phyloP scores from a whole-genome alignment of 2,113 vertebrate genomes.

The Pterocles burchelli region DNA sequence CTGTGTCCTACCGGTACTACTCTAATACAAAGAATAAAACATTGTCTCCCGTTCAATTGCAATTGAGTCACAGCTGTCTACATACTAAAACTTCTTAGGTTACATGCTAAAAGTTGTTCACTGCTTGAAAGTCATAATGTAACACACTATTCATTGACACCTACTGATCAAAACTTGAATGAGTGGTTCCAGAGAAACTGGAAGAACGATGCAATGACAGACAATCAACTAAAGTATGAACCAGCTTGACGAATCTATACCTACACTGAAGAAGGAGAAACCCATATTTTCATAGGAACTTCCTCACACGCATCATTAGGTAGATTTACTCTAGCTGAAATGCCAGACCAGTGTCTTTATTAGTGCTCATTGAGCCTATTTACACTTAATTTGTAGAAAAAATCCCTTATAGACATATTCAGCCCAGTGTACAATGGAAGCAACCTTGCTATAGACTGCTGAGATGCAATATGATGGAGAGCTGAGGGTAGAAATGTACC shows the following conservation, averaged over 20 bases:
- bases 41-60: background rate
- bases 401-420: background rate
- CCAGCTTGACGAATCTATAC: background rate
- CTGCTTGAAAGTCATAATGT: background rate
- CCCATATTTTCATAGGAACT: background rate
- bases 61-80: background rate
- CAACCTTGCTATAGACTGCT: background rate
- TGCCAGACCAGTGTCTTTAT: background rate
- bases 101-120: background rate
- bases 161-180: background rate
- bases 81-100: background rate
- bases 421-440: background rate
- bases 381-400: background rate
- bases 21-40: background rate
- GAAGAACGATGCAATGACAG: background rate
- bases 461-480: background rate
- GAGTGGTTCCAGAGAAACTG: background rate
- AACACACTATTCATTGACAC: background rate
- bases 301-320: background rate
- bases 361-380: background rate
- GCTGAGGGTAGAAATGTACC: background rate
- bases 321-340: background rate
- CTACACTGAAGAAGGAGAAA: background rate
- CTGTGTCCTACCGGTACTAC: background rate
- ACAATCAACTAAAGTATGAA: background rate